Conservation (phyloP, 2,888 invertebrate genomes). For the Ctenicera cuprea region DNA sequence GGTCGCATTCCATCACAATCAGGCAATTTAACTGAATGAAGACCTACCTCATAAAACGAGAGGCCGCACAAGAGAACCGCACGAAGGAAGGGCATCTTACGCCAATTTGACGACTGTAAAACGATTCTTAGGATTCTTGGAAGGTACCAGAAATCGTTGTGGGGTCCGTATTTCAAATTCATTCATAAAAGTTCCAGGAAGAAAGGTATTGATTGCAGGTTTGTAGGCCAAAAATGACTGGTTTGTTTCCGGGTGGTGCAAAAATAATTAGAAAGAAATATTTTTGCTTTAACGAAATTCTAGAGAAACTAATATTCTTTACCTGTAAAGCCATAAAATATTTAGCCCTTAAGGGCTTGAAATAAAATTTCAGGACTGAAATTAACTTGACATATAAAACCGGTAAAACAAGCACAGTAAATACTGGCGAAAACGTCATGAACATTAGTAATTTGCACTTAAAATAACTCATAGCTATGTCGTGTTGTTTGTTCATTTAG, state of each 20-base stretch:
- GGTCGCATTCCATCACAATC: slow-evolving; percentile 25
- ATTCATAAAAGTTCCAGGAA: slow-evolving; percentile 6
- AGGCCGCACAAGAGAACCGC: background rate
- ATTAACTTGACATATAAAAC: no score
- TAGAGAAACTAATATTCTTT: no score
- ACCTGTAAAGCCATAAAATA: background rate
- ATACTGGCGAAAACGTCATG: background rate
- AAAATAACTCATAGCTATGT: slow-evolving; percentile 19
- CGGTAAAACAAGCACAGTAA: background rate
- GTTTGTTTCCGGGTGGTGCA: no score
- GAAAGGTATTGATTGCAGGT: background rate
- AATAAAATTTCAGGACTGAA: no score
- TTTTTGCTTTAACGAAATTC: no score
- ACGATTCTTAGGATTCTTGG: slow-evolving; percentile 23
- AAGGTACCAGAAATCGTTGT: background rate
- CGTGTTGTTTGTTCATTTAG: slow-evolving; percentile 15
- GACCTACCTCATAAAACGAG: slow-evolving; percentile 19
- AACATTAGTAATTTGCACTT: slow-evolving; percentile 21
- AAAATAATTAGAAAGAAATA: no score
- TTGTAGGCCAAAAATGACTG: no score
- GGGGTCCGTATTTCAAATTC: background rate
- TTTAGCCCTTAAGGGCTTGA: background rate
- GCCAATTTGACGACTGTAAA: slow-evolving; percentile 36
- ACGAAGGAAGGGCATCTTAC: background rate
- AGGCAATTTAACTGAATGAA: slow-evolving; percentile 30